Conservation (phyloP, 2,888 invertebrate species). For the Isotomurus palustris region DNA sequence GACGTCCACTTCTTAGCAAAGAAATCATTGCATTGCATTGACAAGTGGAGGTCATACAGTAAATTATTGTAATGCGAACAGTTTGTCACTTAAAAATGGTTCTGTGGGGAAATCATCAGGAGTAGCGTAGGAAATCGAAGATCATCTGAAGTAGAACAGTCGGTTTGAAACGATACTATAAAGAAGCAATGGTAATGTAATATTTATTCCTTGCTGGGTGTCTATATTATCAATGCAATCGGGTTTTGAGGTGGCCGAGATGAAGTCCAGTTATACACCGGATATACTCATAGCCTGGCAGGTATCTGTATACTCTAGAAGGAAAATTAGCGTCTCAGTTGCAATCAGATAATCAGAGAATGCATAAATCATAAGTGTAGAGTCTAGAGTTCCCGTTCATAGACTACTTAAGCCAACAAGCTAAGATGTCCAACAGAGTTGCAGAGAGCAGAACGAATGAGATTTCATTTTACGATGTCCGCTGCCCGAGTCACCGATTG, state of each 20-base stretch:
- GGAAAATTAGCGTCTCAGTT: too few relatives aligned
- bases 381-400: neutral
- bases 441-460: too few relatives aligned
- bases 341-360: neutral
- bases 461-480: too few relatives aligned
- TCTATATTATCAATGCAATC: neutral
- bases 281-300: too few relatives aligned
- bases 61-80: neutral
- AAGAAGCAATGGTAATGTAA: neutral
- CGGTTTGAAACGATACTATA: neutral
- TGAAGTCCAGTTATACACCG: neutral
- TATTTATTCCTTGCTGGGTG: neutral
- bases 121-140: too few relatives aligned
- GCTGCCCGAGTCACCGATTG: too few relatives aligned
- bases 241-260: neutral
- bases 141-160: neutral
- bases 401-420: neutral
- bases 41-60: neutral
- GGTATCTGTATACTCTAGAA: too few relatives aligned
- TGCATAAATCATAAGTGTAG: neutral
- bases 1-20: too few relatives aligned
- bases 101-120: conserved; percentile 3
- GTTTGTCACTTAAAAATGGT: neutral
- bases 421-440: too few relatives aligned
- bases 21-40: neutral